Conservation (phyloP, 2,113 vertebrate species). For the Trinectes maculatus region DNA sequence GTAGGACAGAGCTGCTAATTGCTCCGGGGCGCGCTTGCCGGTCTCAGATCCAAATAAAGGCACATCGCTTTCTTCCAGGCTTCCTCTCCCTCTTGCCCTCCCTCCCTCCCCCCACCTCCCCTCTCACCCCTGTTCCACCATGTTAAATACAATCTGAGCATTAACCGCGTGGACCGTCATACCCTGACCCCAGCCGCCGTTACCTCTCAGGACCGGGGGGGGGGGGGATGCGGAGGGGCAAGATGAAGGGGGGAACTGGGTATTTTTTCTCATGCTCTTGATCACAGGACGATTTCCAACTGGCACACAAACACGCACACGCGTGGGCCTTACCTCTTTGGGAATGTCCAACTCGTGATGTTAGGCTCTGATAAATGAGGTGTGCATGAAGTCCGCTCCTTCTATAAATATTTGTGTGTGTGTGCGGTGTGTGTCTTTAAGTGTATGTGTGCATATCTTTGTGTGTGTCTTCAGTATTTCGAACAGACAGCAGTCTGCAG, state of each 20-base stretch:
- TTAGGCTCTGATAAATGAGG: conserved; percentile 75
- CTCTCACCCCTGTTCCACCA: conserved; percentile 70
- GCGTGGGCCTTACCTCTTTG: conserved; percentile 56
- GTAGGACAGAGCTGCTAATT: conserved; percentile 76
- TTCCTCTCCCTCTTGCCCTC: conserved; percentile 52
- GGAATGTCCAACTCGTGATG: conserved; percentile 73
- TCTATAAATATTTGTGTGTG: conserved; percentile 79
- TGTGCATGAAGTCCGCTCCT: conserved; percentile 75
- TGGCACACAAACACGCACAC: conserved; percentile 36
- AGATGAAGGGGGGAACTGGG: conserved; percentile 36
- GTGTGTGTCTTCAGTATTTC: conserved; percentile 73
- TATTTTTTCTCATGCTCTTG: conserved; percentile 68
- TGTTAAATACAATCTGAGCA: conserved; percentile 74
- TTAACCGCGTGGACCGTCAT: conserved; percentile 60
- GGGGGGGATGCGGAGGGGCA: conserved; percentile 3
- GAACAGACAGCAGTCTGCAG: conserved; percentile 72
- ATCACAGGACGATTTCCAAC: conserved; percentile 68
- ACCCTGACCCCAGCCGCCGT: conserved; percentile 62
- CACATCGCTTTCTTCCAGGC: conserved; percentile 56
- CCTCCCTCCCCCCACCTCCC: conserved; percentile 52
- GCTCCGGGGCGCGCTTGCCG: conserved; percentile 68
- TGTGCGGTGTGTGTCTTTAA: conserved; percentile 38
- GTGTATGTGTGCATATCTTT: conserved; percentile 57
- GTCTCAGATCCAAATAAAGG: conserved; percentile 78
- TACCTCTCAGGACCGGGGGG: conserved; percentile 52